These are phyloP conservation scores for Lepisosteus osseus DNA, from an alignment of 2,113 vertebrate genomes.

Conservation along the genomic window DNA sequence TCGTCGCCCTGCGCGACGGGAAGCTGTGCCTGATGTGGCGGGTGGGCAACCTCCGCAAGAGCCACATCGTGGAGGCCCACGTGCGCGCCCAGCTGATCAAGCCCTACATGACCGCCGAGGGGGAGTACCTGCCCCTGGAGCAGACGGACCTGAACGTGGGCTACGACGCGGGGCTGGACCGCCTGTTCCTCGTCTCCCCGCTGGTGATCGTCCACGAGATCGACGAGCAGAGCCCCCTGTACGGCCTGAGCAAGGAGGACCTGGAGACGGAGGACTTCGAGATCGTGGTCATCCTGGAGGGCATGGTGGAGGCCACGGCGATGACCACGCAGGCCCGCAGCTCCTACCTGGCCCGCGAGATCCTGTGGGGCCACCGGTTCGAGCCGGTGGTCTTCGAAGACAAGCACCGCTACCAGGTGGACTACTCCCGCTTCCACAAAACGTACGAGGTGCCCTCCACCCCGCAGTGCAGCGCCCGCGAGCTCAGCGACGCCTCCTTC, in stretches of 20 bases:
- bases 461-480: constrained; percentile 83
- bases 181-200: constrained; percentile 92
- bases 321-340: constrained; percentile 97
- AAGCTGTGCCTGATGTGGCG: constrained; percentile 97
- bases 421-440: constrained; percentile 90
- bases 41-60: constrained; percentile 88
- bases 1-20: constrained; percentile 84
- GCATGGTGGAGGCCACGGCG: constrained; percentile 97
- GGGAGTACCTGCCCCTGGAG: constrained; percentile 90
- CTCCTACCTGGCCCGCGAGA: constrained; percentile 90
- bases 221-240: constrained; percentile 89
- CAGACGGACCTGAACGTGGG: constrained; percentile 95
- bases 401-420: constrained; percentile 86
- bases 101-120: constrained; percentile 88
- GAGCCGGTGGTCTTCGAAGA: constrained; percentile 94
- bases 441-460: constrained; percentile 89
- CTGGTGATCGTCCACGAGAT: constrained; percentile 93
- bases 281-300: constrained; percentile 92
- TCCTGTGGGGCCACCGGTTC: constrained; percentile 95
- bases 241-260: constrained; percentile 80
- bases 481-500: constrained; percentile 59
- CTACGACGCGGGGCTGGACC: constrained; percentile 89
- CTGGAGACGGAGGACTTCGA: constrained; percentile 89
- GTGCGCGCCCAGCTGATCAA: constrained; percentile 93
- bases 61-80: constrained; percentile 94